Evolutionary conservation across 2,113 vertebrate genomes (phyloP).

Genomic region (Catagonus wagneri): DNA sequence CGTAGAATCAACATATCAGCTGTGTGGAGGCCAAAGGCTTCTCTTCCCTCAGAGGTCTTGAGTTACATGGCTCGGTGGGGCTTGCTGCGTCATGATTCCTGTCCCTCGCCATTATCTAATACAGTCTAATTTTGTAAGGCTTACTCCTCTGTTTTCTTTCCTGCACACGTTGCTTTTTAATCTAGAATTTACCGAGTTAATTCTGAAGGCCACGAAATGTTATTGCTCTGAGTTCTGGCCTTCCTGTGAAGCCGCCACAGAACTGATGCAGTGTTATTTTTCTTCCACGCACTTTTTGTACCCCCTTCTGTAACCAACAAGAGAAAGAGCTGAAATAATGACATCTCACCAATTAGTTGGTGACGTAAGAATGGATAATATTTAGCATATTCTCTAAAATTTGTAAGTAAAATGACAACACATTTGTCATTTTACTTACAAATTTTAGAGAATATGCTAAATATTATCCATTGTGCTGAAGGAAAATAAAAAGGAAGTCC

Average conservation of each 20-base stretch:
- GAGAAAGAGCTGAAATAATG: slow-evolving; percentile 80
- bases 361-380: slow-evolving; percentile 58
- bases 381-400: no score
- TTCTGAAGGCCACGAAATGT: slow-evolving; percentile 8
- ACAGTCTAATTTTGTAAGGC: background rate
- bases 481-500: slow-evolving; percentile 59
- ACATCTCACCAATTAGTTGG: slow-evolving; percentile 85
- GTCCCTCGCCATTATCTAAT: background rate
- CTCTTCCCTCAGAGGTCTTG: accelerated
- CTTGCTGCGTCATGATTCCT: background rate
- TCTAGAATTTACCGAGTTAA: slow-evolving; percentile 21
- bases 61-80: background rate
- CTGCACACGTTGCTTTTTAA: background rate
- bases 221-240: background rate
- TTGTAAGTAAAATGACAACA: no score
- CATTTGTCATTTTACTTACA: slow-evolving; percentile 46
- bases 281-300: slow-evolving; percentile 69
- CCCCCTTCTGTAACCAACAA: slow-evolving; percentile 45
- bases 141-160: background rate
- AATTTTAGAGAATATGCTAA: slow-evolving; percentile 32
- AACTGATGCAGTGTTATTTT: slow-evolving; percentile 66
- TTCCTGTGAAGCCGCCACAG: background rate
- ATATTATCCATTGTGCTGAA: slow-evolving; percentile 25
- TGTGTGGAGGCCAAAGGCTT: background rate
- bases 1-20: accelerated